Conservation (phyloP, 2,113 vertebrate species). For the Phylloscopus trochiloides region DNA sequence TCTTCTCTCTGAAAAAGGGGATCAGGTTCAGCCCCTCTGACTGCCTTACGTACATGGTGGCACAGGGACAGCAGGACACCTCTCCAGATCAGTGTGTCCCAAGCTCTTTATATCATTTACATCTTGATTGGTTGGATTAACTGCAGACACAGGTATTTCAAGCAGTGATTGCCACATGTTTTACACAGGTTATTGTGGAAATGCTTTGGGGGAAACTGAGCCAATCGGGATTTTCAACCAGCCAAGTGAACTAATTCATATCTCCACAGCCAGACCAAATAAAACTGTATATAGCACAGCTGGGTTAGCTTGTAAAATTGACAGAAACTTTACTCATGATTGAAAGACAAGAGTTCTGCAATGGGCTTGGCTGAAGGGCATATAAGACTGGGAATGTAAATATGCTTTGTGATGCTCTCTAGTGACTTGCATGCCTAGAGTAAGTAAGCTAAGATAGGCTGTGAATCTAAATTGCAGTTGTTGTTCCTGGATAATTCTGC, state of each 20-base stretch:
- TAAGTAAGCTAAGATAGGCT: background rate
- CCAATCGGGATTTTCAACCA: rapidly evolving
- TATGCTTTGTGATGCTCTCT: background rate
- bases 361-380: background rate
- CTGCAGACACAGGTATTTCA: background rate
- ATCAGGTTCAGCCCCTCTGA: background rate
- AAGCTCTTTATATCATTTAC: background rate
- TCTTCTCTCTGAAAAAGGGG: background rate
- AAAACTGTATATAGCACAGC: background rate
- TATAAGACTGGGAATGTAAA: background rate
- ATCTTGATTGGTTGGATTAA: background rate
- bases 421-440: background rate
- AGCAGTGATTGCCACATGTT: background rate
- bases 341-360: background rate
- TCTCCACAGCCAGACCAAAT: background rate
- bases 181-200: background rate
- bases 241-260: background rate
- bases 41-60: rapidly evolving
- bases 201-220: background rate
- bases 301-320: background rate
- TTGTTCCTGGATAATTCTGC: background rate
- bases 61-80: background rate
- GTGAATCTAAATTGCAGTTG: background rate
- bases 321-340: background rate
- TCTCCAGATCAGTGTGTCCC: background rate